Percentiles rank a stretch among this genome's conserved stretches.
phyloP scores from a whole-genome alignment of 2,797 vertebrate species.

The Hemibagrus guttatus region DNA sequence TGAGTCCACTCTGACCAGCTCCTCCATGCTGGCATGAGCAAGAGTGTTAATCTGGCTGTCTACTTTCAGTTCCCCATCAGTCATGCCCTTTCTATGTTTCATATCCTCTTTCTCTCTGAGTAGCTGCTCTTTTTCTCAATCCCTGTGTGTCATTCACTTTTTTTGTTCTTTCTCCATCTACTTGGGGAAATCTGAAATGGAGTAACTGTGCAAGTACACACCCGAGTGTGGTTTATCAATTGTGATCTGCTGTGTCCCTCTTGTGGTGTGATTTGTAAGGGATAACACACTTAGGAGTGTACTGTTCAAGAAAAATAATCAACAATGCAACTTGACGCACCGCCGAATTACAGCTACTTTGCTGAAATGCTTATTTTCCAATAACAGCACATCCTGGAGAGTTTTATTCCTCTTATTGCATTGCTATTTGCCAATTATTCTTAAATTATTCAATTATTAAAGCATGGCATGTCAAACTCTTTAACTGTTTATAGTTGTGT shows the following conservation, averaged over 20 bases:
- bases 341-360: not conserved
- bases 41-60: not conserved
- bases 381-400: not conserved
- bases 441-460: not conserved
- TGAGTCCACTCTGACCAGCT: slow-evolving; percentile 70
- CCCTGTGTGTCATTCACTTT: not conserved
- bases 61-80: not conserved
- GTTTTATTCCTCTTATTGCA: not conserved
- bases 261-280: not conserved
- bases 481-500: not conserved
- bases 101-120: not conserved
- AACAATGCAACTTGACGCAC: not conserved
- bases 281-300: not conserved
- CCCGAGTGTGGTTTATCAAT: not conserved
- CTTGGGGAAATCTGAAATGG: not conserved
- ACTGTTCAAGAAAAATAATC: not conserved
- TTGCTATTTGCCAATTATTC: not conserved
- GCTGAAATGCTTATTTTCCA: not conserved
- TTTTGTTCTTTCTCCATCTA: not conserved
- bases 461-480: not conserved
- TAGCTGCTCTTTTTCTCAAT: not conserved
- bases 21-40: not conserved
- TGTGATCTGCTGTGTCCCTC: not conserved
- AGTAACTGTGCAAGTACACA: not conserved
- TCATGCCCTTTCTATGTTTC: not conserved